Conservation (phyloP, 2,113 vertebrate genomes). For the Rhinoptilus africanus region DNA sequence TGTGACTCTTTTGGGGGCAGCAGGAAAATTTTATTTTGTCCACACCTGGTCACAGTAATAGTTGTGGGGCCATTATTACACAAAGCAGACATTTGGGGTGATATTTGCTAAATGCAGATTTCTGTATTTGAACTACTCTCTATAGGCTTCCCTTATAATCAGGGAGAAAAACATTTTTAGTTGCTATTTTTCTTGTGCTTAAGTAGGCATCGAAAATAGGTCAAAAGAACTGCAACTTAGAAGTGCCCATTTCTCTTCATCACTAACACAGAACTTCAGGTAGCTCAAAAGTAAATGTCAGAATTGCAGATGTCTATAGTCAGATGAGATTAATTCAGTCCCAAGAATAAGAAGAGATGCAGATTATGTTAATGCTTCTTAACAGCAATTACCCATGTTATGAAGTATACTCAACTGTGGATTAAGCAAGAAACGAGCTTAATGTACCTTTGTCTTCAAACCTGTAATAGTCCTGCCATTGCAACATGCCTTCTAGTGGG, state of each 20-base stretch:
- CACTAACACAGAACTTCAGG: not conserved
- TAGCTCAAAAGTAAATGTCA: not conserved
- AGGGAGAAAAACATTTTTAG: not conserved
- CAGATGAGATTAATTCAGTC: not conserved
- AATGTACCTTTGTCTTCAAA: not conserved
- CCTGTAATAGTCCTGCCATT: not conserved
- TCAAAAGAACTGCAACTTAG: not conserved
- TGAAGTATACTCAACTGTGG: not conserved
- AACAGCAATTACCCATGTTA: not conserved
- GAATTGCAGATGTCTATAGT: not conserved
- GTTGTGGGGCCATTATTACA: not conserved
- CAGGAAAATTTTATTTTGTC: not conserved
- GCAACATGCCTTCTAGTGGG: not conserved
- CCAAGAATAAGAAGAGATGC: not conserved
- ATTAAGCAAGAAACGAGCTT: not conserved
- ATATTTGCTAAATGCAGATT: not conserved
- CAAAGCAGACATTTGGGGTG: not conserved
- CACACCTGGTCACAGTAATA: not conserved
- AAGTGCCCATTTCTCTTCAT: not conserved
- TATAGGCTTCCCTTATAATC: not conserved
- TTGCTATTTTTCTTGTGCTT: not conserved
- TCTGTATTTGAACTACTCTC: not conserved
- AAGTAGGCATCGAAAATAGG: not conserved
- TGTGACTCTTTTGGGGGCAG: not conserved
- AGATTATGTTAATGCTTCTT: not conserved